phyloP scores from a whole-genome alignment of 2,797 vertebrate genomes.

The Xiphophorus birchmanni region DNA sequence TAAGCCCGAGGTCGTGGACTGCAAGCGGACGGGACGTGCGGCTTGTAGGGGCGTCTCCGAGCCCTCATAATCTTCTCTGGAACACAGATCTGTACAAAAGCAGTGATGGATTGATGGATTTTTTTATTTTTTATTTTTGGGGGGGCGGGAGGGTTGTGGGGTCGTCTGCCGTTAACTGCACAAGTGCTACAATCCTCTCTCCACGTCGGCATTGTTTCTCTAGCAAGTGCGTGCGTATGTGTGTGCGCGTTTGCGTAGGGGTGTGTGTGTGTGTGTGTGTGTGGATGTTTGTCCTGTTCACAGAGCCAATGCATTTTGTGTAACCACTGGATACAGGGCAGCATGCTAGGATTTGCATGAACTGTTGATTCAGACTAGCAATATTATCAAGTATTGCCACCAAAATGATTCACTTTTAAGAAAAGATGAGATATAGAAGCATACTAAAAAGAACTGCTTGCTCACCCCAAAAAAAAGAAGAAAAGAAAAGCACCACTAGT shows the following conservation, averaged over 20 bases:
- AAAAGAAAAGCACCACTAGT: conserved; percentile 54
- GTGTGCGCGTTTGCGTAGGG: conserved; percentile 27
- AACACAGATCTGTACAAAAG: conserved; percentile 68
- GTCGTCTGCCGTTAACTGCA: conserved; percentile 76
- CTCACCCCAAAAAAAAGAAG: conserved; percentile 54
- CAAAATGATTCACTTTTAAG: conserved; percentile 76
- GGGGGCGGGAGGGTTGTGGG: conserved; percentile 36
- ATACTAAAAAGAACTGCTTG: conserved; percentile 71
- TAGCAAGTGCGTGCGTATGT: conserved; percentile 61
- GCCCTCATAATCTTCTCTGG: conserved; percentile 62
- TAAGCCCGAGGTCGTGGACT: conserved; percentile 76
- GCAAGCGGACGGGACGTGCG: conserved; percentile 65
- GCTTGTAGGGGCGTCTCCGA: conserved; percentile 56
- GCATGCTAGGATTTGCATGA: conserved; percentile 83
- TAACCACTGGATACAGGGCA: conserved; percentile 83
- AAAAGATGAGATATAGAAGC: conserved; percentile 58
- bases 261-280: conserved; percentile 32
- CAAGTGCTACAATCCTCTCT: conserved; percentile 76
- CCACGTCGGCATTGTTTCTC: conserved; percentile 71
- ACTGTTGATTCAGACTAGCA: conserved; percentile 88
- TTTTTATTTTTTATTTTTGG: not conserved
- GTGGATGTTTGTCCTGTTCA: conserved; percentile 77
- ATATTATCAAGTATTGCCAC: conserved; percentile 85
- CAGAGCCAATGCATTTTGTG: conserved; percentile 80
- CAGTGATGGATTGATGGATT: conserved; percentile 68